Evolutionary conservation across 2,888 invertebrate species (phyloP).

Genomic region (Schrankia costaestrigalis): DNA sequence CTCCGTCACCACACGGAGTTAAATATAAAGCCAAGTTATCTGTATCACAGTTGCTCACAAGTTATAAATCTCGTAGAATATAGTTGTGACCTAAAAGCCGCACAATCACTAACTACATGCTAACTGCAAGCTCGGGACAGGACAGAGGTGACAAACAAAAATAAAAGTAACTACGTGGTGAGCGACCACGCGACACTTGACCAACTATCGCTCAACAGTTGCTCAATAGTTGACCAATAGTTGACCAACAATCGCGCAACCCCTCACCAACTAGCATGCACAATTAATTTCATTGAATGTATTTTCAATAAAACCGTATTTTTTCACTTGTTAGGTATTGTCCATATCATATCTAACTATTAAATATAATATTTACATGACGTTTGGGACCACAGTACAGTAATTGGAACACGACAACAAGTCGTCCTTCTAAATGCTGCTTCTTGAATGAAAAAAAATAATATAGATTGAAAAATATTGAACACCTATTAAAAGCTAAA

Average conservation of each 20-base stretch:
- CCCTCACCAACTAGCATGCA: conserved; percentile 58
- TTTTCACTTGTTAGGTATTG: conserved; percentile 80
- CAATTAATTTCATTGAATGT: conserved; percentile 73
- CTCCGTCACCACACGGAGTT: too few species aligned
- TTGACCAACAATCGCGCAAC: conserved; percentile 17
- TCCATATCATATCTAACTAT: conserved; percentile 77
- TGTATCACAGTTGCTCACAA: too few species aligned
- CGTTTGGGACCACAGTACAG: conserved; percentile 38
- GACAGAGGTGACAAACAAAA: conserved; percentile 43
- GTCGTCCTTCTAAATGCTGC: conserved; percentile 61
- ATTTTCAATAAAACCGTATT: conserved; percentile 74
- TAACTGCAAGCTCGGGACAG: conserved; percentile 54
- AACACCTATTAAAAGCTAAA: conserved; percentile 79
- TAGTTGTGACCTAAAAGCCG: conserved; percentile 20
- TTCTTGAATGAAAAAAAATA: conserved; percentile 49
- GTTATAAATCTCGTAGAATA: not conserved
- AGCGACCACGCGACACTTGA: conserved; percentile 25
- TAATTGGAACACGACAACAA: conserved; percentile 32
- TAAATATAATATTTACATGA: conserved; percentile 72
- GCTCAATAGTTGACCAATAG: conserved; percentile 1
- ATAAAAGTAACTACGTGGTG: conserved; percentile 54
- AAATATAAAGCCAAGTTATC: too few species aligned
- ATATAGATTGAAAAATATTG: conserved; percentile 65
- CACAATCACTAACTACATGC: conserved; percentile 37
- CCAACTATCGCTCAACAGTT: not conserved